Base-by-base conservation (phyloP, 2,888 invertebrate species). In the Malthinus flaveolus region DNA sequence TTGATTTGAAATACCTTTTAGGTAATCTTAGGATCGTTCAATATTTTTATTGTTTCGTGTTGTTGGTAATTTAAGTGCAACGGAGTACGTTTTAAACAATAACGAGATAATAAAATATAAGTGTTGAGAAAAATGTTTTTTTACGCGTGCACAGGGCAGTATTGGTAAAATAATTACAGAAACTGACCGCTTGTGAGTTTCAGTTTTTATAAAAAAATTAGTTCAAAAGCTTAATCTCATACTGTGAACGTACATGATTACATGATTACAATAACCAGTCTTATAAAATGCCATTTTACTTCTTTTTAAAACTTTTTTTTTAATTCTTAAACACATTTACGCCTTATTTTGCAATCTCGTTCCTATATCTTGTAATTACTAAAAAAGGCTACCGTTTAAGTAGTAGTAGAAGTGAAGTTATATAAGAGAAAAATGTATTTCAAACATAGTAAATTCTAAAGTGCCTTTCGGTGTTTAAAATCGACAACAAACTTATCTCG, bases 1-100 rank as follows among this genome's bases (percentile, higher is more conserved):
- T 49, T 49, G 46, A 56, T 60, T 56, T 47, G 32, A 56, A 42
- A 55, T 50, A 10, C 39, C 50, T 33, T 55, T 59, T 59, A 55
- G 51, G 51, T 47, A 51, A 59, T 56, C 48, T 55, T 48, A 35
- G 42, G 39, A 55, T 56, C 34, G 23, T 23, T 23, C 5, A 23
- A 23, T 23, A 23, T 23, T 23, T 23, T 23, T 23, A 23, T 23
- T 23, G 23, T 23, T 23, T 23, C 5, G 23, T 23, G 5, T 23
- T 23, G 23, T 23, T 23, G 2, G 23, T 23, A 23, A 23, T 23
- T 23, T 23, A 23, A 23, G 23, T 23, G 23, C 3, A 23, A 23
- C 23, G 2, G 5, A 23, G 23, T 23, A 23, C 23, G 23, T 23
- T 23, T 23, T 23, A 23, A 23, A 23, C 23, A 23, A 23, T 23